A percentile compares a stretch with the other conserved stretches of the same genome.
Evolutionary conservation across 1,140 invertebrate genomes (phyloP).

Genomic region (Globodera rostochiensis): DNA sequence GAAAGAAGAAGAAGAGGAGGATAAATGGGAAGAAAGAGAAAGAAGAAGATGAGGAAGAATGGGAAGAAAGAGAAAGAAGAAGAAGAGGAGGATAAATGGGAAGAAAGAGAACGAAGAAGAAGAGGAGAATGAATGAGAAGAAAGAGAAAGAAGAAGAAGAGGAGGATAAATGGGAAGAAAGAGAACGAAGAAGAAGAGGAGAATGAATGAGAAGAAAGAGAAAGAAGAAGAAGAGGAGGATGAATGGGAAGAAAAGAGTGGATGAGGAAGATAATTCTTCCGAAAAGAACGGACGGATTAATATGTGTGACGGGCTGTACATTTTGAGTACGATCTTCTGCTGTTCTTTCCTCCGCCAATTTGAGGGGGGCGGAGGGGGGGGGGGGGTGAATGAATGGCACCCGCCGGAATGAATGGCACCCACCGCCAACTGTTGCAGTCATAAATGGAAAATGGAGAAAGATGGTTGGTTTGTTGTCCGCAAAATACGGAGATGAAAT

Average conservation of each 20-base stretch:
- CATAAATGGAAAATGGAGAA: slow-evolving; percentile 5
- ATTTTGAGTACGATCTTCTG: background rate
- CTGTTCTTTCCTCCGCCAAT: too few relatives aligned
- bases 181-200: too few relatives aligned
- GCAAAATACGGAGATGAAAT: too few relatives aligned
- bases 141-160: too few relatives aligned
- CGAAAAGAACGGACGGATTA: background rate
- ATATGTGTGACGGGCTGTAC: background rate
- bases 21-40: background rate
- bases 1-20: background rate
- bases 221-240: too few relatives aligned
- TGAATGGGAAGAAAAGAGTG: too few relatives aligned
- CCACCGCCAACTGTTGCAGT: slow-evolving; percentile 25
- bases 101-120: background rate
- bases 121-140: background rate
- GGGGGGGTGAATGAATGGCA: background rate
- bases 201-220: too few relatives aligned
- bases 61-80: background rate
- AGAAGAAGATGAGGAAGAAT: background rate
- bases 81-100: background rate
- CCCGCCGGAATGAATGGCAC: background rate
- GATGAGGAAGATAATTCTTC: too few relatives aligned
- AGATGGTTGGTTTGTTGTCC: background rate
- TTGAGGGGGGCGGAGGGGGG: too few relatives aligned
- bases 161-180: too few relatives aligned